Percentiles rank a stretch among this genome's conserved stretches.
Conservation (phyloP, 1,140 invertebrate species). For the Medauroidea extradentata region DNA sequence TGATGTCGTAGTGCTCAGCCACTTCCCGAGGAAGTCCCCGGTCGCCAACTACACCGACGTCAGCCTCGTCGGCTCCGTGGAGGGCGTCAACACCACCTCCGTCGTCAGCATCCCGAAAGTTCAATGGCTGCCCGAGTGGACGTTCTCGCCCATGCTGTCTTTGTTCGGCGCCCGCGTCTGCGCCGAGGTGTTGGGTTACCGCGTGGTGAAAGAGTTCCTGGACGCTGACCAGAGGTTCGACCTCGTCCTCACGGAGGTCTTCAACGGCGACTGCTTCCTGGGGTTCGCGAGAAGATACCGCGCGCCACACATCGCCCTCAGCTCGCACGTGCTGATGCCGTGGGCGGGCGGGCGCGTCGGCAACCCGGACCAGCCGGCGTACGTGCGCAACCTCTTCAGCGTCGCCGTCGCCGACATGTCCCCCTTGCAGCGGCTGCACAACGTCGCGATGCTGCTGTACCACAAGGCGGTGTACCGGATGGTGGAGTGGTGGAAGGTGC, state of each 20-base stretch:
- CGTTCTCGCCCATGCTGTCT: background rate
- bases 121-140: background rate
- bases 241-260: conserved; percentile 20
- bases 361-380: conserved; percentile 28
- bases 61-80: conserved; percentile 6
- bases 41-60: conserved; percentile 25
- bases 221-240: conserved; percentile 19
- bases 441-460: conserved; percentile 35
- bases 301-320: conserved; percentile 18
- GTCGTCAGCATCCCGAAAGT: background rate
- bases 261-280: conserved; percentile 23
- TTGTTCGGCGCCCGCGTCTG: background rate
- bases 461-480: conserved; percentile 43
- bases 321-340: background rate
- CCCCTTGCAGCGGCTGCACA: conserved; percentile 24
- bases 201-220: background rate
- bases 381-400: conserved; percentile 25
- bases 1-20: conserved; percentile 51
- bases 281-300: conserved; percentile 22
- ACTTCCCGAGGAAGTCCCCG: conserved; percentile 45
- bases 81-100: background rate
- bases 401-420: conserved; percentile 13
- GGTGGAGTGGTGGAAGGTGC: background rate
- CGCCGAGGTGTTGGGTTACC: background rate
- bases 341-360: conserved; percentile 11